phyloP scores from a whole-genome alignment of 2,888 invertebrate genomes.

The Sarcophaga variegata region DNA sequence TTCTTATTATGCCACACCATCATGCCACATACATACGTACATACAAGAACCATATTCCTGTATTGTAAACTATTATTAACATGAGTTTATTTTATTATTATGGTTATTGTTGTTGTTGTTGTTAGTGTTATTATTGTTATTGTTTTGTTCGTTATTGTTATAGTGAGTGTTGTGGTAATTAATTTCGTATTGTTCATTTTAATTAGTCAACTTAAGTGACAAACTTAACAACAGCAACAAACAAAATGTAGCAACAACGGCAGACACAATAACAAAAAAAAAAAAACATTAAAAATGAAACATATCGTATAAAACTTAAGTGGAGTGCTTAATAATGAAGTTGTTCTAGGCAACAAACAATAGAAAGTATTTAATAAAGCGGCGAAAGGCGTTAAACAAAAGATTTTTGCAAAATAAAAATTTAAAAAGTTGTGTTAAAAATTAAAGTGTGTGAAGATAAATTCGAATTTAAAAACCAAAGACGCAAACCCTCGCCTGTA shows the following conservation, averaged over 20 bases:
- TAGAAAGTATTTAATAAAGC: not conserved
- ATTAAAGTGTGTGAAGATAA: too few species aligned
- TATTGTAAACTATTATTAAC: constrained; percentile 39
- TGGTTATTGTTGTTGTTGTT: not conserved
- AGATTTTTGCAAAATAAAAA: too few species aligned
- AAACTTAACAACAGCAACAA: constrained; percentile 64
- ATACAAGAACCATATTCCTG: not conserved
- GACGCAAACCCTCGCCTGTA: too few species aligned
- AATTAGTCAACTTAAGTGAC: constrained; percentile 70
- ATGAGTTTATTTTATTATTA: constrained; percentile 37
- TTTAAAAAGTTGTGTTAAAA: too few species aligned
- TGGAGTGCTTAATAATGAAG: constrained; percentile 19
- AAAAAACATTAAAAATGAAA: constrained; percentile 38
- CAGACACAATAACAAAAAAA: not conserved
- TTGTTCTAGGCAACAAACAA: not conserved
- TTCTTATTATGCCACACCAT: constrained; percentile 35
- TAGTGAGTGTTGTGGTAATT: constrained; percentile 70
- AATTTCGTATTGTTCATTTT: constrained; percentile 72
- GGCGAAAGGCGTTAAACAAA: not conserved
- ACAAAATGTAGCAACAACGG: constrained; percentile 20
- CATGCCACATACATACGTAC: not conserved
- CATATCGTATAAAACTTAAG: constrained; percentile 15
- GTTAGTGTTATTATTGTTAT: constrained; percentile 29
- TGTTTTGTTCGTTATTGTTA: constrained; percentile 24
- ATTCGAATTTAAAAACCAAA: too few species aligned